Evolutionary conservation across 2,113 vertebrate species (phyloP).

Genomic region (Porphyrio hochstetteri): DNA sequence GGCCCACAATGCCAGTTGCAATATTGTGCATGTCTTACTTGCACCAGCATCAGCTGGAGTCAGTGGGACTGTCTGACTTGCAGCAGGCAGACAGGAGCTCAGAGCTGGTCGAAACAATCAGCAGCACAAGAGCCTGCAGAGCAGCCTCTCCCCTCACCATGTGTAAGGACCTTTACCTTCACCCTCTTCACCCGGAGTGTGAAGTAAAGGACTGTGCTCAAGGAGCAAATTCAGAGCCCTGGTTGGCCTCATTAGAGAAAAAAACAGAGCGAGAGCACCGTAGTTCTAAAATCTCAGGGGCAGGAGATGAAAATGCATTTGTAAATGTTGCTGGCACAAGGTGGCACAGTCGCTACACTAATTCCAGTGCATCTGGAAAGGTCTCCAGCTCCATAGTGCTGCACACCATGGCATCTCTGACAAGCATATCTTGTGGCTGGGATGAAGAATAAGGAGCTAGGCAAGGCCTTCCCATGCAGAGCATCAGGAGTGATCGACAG

Average conservation of each 20-base stretch:
- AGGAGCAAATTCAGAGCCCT: rapidly evolving
- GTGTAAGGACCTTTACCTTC: too few species aligned
- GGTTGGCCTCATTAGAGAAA: neutral
- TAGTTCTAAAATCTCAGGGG: neutral
- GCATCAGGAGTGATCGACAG: rapidly evolving
- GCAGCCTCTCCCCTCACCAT: rapidly evolving
- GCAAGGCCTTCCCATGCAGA: rapidly evolving
- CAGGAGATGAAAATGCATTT: neutral
- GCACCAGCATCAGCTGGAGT: neutral
- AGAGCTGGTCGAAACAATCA: neutral
- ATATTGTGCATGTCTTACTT: neutral
- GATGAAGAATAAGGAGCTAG: neutral
- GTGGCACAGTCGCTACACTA: slow-evolving; percentile 48
- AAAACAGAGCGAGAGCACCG: neutral
- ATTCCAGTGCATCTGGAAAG: slow-evolving; percentile 18
- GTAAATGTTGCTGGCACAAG: slow-evolving; percentile 49
- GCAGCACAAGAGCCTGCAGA: neutral
- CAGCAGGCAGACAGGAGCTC: neutral
- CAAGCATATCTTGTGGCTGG: neutral
- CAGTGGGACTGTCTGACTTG: neutral
- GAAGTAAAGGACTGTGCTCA: neutral
- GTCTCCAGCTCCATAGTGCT: neutral
- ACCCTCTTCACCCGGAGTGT: neutral
- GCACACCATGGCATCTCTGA: rapidly evolving
- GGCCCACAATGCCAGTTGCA: neutral